Percentiles rank a stretch among this genome's conserved stretches.
Conservation (phyloP, 2,797 vertebrate species). For the Steatocranus sp. region DNA sequence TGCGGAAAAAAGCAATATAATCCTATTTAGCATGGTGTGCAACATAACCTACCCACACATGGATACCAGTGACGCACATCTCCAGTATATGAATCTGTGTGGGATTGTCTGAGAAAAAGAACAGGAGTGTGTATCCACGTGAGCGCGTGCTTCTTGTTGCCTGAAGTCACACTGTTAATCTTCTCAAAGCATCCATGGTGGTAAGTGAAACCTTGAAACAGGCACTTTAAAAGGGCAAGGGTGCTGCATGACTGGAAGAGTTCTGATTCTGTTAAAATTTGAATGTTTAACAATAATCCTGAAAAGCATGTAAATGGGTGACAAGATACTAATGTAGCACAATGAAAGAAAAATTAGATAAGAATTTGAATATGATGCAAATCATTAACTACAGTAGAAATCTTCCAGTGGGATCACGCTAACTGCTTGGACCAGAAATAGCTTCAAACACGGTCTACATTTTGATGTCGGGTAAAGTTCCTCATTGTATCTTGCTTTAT, state of each 20-base stretch:
- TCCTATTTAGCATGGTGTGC: constrained; percentile 40
- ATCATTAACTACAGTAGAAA: not conserved
- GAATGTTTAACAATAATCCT: not conserved
- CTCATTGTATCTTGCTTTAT: not conserved
- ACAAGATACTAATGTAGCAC: not conserved
- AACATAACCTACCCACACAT: constrained; percentile 42
- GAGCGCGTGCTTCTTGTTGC: not conserved
- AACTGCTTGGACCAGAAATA: not conserved
- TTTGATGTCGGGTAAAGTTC: not conserved
- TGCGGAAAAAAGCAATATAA: constrained; percentile 29
- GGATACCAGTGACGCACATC: constrained; percentile 21
- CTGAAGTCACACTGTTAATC: not conserved
- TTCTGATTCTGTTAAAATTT: not conserved
- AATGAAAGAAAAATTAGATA: not conserved
- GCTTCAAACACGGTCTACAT: not conserved
- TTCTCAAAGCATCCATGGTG: constrained; percentile 6
- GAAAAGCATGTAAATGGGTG: not conserved
- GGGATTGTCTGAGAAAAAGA: not conserved
- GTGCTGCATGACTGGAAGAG: not conserved
- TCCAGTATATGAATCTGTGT: not conserved
- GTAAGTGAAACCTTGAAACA: not conserved
- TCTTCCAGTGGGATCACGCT: fast-evolving
- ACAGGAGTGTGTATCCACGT: not conserved
- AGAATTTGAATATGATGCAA: not conserved
- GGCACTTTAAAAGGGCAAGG: not conserved